These are phyloP conservation scores for Lasiurus borealis DNA, from an alignment of 2,113 vertebrate species.

Conservation along the genomic window DNA sequence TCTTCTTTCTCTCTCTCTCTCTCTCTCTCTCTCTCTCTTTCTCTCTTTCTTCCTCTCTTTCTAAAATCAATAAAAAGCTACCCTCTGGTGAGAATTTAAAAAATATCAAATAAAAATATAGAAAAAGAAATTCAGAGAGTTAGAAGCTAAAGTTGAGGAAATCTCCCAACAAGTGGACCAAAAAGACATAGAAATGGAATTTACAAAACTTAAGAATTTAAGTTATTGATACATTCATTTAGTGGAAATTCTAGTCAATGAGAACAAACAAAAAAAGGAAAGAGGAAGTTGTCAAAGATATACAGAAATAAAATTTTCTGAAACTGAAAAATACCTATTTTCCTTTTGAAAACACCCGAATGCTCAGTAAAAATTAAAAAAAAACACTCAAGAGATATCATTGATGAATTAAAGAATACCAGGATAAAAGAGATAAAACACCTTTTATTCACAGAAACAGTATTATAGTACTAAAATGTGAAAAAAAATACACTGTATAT, in stretches of 20 bases:
- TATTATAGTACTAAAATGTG: not conserved
- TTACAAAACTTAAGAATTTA: not conserved
- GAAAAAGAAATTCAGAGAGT: not conserved
- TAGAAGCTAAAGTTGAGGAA: not conserved
- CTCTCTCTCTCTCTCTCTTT: too few relatives aligned
- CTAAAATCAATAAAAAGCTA: too few relatives aligned
- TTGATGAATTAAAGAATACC: not conserved
- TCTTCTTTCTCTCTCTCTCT: too few relatives aligned
- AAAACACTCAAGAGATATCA: not conserved
- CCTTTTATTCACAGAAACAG: not conserved
- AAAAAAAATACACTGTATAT: not conserved
- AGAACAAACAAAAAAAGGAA: not conserved
- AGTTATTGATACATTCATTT: not conserved
- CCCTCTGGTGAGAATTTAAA: too few relatives aligned
- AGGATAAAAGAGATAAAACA: not conserved
- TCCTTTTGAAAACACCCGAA: not conserved
- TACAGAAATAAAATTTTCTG: not conserved
- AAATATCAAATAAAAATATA: not conserved
- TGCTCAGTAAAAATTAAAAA: not conserved
- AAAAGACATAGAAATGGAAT: not conserved
- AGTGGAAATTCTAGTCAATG: not conserved
- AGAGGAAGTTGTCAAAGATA: not conserved
- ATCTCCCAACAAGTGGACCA: not conserved
- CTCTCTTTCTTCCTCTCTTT: too few relatives aligned
- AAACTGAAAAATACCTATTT: not conserved